phyloP scores from a whole-genome alignment of 2,113 vertebrate species.

The Formicarius rufipectus region DNA sequence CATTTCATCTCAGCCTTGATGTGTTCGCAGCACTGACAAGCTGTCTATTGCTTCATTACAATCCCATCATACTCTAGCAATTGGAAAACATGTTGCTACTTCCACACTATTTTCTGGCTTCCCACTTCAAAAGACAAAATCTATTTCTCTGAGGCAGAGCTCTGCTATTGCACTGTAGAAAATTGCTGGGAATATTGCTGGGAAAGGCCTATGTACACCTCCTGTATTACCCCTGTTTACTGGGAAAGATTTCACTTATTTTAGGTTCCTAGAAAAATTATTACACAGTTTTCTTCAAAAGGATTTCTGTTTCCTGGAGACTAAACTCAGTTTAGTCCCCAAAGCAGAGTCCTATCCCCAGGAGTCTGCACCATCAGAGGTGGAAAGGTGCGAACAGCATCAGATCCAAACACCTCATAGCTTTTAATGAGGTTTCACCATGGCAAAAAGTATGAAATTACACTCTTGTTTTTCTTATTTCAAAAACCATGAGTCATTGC shows the following conservation, averaged over 20 bases:
- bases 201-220: background rate
- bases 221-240: background rate
- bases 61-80: background rate
- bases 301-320: background rate
- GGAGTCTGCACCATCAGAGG: background rate
- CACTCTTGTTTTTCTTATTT: background rate
- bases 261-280: background rate
- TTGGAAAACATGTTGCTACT: background rate
- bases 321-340: background rate
- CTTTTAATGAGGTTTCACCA: background rate
- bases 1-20: background rate
- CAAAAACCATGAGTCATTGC: background rate
- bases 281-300: background rate
- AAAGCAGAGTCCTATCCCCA: background rate
- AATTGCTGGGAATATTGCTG: background rate
- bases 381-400: background rate
- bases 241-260: background rate
- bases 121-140: background rate
- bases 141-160: background rate
- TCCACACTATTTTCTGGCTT: background rate
- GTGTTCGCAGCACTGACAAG: background rate
- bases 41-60: background rate
- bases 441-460: background rate
- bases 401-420: background rate
- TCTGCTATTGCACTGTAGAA: background rate